Evolutionary conservation across 2,888 invertebrate species (phyloP).

Genomic region (Cheilosia pagana): DNA sequence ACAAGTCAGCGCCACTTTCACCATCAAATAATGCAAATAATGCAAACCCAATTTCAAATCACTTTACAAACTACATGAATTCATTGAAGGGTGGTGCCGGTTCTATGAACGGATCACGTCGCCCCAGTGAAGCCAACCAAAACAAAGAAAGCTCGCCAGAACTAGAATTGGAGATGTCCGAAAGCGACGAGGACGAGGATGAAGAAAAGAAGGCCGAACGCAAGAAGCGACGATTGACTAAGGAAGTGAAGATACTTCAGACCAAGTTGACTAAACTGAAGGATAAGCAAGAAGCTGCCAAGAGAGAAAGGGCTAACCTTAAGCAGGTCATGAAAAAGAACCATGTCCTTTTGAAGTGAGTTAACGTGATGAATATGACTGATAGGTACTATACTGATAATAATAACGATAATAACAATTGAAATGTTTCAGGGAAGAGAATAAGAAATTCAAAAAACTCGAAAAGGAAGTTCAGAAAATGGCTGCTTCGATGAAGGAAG

Average conservation of each 20-base stretch:
- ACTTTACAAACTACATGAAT: conserved; percentile 59
- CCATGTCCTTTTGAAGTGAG: conserved; percentile 88
- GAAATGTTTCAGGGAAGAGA: conserved; percentile 86
- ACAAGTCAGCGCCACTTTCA: conserved; percentile 6
- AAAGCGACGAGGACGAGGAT: conserved; percentile 88
- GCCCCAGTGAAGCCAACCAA: conserved; percentile 81
- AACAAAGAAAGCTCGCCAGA: conserved; percentile 86
- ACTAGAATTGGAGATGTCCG: conserved; percentile 86
- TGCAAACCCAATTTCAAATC: conserved; percentile 50
- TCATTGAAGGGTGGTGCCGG: conserved; percentile 78
- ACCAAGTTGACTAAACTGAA: conserved; percentile 85
- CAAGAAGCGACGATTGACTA: conserved; percentile 87
- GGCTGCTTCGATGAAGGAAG: conserved; percentile 94
- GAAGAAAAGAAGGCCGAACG: conserved; percentile 87
- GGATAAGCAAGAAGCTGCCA: conserved; percentile 89
- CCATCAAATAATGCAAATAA: conserved; percentile 29
- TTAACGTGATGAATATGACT: conserved; percentile 40
- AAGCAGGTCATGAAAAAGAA: conserved; percentile 93
- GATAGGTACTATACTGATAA: background rate
- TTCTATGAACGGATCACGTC: conserved; percentile 80
- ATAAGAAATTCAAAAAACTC: conserved; percentile 91
- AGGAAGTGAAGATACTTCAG: conserved; percentile 82
- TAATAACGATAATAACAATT: background rate
- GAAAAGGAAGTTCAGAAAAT: conserved; percentile 96
- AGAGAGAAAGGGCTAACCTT: conserved; percentile 90